Conservation (phyloP, 2,797 vertebrate genomes). For the Tapera naevia region DNA sequence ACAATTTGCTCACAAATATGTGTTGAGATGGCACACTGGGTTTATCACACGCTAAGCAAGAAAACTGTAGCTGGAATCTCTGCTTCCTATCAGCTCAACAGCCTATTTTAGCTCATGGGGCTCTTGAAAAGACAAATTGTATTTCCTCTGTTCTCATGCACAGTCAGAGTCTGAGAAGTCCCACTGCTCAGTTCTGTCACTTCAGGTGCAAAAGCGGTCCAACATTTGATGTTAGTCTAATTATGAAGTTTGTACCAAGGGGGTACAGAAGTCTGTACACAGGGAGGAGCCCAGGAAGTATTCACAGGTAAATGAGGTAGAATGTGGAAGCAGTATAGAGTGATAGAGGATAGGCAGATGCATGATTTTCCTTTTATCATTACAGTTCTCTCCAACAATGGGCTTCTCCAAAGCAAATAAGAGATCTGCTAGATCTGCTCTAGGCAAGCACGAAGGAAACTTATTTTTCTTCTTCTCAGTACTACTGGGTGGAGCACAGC, state of each 20-base stretch:
- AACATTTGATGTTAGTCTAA: not conserved
- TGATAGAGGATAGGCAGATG: not conserved
- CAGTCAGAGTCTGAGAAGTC: not conserved
- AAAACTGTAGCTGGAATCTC: slow-evolving; percentile 10
- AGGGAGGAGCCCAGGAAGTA: not conserved
- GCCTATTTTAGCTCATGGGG: slow-evolving; percentile 13
- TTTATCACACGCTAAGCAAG: slow-evolving; percentile 5
- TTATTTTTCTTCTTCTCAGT: not conserved
- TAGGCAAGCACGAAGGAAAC: not conserved
- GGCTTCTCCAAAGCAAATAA: not conserved
- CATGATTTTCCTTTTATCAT: not conserved
- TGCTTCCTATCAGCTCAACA: slow-evolving; percentile 46
- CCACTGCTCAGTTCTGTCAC: not conserved
- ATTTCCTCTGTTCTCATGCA: not conserved
- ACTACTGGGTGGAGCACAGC: not conserved
- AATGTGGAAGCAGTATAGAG: accelerated
- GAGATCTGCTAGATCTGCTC: not conserved
- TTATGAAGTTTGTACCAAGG: accelerated
- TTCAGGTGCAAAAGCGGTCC: not conserved
- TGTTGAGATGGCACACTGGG: not conserved
- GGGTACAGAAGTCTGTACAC: too few relatives aligned
- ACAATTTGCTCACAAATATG: not conserved
- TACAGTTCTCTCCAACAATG: not conserved
- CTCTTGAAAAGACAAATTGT: slow-evolving; percentile 30
- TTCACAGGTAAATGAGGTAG: not conserved